Evolutionary conservation across 2,888 invertebrate species (phyloP).

Genomic region (Neoscelio sp.): DNA sequence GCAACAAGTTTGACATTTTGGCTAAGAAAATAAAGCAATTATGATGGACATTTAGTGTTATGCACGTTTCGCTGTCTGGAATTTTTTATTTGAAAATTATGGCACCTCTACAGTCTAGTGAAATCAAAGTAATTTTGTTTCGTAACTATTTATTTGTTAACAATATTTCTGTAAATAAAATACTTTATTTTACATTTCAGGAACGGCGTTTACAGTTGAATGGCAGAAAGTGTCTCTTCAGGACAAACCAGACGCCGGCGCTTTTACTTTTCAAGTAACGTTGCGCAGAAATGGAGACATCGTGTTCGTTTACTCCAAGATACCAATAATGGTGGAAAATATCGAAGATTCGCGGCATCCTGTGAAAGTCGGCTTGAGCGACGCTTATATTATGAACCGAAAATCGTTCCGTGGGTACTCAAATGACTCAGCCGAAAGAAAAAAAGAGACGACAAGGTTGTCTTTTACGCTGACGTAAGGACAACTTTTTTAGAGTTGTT

Average conservation of each 20-base stretch:
- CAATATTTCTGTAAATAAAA: too few relatives aligned
- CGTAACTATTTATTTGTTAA: too few relatives aligned
- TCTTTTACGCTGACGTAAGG: slow-evolving; percentile 12
- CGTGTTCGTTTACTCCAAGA: slow-evolving; percentile 93
- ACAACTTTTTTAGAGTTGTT: slow-evolving; percentile 5
- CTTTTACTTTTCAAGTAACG: slow-evolving; percentile 96
- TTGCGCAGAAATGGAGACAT: slow-evolving; percentile 95
- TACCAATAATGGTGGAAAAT: slow-evolving; percentile 90
- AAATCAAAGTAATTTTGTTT: too few relatives aligned
- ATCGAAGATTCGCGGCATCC: slow-evolving; percentile 96
- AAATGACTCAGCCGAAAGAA: slow-evolving; percentile 83
- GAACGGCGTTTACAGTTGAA: slow-evolving; percentile 94
- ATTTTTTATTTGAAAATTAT: too few relatives aligned
- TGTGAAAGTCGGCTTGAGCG: slow-evolving; percentile 98
- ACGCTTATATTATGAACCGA: slow-evolving; percentile 97
- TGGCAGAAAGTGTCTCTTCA: slow-evolving; percentile 96
- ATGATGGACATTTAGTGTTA: too few relatives aligned
- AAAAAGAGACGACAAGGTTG: neutral
- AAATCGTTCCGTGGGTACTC: slow-evolving; percentile 93
- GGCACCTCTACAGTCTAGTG: too few relatives aligned
- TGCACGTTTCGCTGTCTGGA: too few relatives aligned
- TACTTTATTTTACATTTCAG: slow-evolving; percentile 83
- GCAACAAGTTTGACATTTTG: too few relatives aligned
- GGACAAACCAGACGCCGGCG: slow-evolving; percentile 89
- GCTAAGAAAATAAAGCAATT: too few relatives aligned